Conservation (phyloP, 2,113 vertebrate genomes). For the Phrynosoma blainvillii region DNA sequence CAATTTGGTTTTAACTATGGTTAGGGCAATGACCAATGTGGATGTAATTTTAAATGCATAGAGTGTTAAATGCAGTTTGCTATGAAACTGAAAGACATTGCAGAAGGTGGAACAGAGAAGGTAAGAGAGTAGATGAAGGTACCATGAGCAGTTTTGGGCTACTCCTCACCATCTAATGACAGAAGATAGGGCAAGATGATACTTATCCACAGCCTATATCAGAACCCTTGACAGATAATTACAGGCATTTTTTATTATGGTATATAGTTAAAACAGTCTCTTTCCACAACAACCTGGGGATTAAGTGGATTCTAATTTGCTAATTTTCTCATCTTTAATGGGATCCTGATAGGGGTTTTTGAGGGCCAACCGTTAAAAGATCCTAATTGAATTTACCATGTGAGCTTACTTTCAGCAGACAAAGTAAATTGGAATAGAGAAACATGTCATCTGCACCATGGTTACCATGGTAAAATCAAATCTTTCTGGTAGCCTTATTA, state of each 20-base stretch:
- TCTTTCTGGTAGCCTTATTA: conserved; percentile 17
- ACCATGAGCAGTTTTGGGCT: background rate
- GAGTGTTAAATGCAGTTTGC: too few relatives aligned
- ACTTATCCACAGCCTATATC: background rate
- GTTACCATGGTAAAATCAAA: conserved; percentile 35
- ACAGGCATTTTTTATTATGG: background rate
- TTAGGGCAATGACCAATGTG: background rate
- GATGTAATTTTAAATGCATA: too few relatives aligned
- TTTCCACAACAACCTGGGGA: background rate
- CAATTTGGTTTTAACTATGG: background rate
- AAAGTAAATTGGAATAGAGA: conserved; percentile 14
- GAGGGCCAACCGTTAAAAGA: background rate
- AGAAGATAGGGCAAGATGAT: background rate
- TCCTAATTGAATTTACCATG: conserved; percentile 3
- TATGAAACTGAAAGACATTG: too few relatives aligned
- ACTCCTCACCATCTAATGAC: background rate
- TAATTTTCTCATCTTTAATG: background rate
- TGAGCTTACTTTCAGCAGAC: conserved; percentile 13
- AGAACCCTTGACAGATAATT: conserved; percentile 17
- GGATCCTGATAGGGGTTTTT: background rate
- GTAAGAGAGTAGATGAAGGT: background rate
- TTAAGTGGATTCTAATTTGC: background rate
- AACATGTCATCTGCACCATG: background rate
- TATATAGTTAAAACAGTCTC: background rate
- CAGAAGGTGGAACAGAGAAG: background rate